phyloP scores from a whole-genome alignment of 2,113 vertebrate genomes.

The Falcunculus frontatus region DNA sequence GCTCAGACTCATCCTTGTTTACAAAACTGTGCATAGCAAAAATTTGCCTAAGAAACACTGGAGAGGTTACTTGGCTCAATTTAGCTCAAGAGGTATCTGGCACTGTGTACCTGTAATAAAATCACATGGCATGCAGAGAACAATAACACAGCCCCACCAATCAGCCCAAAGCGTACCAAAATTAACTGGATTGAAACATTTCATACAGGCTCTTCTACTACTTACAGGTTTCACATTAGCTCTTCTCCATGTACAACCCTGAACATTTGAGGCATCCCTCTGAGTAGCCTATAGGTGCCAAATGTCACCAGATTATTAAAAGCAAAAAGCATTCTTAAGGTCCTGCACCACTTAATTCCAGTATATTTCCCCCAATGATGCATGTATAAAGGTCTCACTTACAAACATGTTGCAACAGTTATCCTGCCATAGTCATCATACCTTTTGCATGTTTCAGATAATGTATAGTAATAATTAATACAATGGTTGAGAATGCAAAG shows the following conservation, averaged over 20 bases:
- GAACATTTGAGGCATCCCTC: neutral
- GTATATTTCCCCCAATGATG: neutral
- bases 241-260: neutral
- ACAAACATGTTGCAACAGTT: neutral
- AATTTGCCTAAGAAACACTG: neutral
- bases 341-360: neutral
- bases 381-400: neutral
- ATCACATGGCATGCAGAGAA: neutral
- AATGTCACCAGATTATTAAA: neutral
- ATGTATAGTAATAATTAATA: neutral
- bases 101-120: neutral
- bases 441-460: neutral
- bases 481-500: neutral
- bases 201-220: neutral
- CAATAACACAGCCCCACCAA: neutral
- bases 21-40: neutral
- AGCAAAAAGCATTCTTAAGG: neutral
- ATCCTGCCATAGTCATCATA: neutral
- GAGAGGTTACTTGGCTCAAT: neutral
- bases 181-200: neutral
- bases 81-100: neutral
- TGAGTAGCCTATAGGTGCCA: neutral
- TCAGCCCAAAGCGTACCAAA: neutral
- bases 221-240: neutral
- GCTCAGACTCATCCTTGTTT: neutral